Evolutionary conservation across 2,797 vertebrate genomes (phyloP).

Genomic region (Botia almorhae): DNA sequence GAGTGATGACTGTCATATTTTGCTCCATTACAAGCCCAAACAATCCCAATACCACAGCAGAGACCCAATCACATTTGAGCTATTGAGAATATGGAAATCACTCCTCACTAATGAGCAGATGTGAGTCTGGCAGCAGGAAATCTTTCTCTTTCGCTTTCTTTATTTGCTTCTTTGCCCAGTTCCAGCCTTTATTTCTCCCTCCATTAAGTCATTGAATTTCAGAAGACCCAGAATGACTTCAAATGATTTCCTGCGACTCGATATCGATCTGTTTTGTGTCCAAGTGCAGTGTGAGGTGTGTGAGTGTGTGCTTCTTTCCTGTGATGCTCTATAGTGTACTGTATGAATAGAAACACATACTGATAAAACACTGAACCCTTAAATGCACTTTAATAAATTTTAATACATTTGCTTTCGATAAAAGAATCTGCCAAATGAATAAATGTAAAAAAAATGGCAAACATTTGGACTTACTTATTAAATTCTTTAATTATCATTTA

Average conservation of each 20-base stretch:
- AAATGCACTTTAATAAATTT: too few relatives aligned
- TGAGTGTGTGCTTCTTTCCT: not conserved
- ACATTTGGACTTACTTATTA: too few relatives aligned
- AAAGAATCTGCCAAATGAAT: too few relatives aligned
- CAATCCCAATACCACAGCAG: slow-evolving; percentile 40
- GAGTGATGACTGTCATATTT: slow-evolving; percentile 56
- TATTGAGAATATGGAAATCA: slow-evolving; percentile 67
- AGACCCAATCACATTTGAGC: slow-evolving; percentile 58
- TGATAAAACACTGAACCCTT: too few relatives aligned
- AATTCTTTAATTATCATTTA: too few relatives aligned
- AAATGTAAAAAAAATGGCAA: too few relatives aligned
- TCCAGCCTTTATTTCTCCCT: slow-evolving; percentile 9
- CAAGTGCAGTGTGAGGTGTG: slow-evolving; percentile 22
- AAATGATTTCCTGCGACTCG: slow-evolving; percentile 52
- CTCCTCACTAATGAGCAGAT: slow-evolving; percentile 63
- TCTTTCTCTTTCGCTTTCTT: slow-evolving; percentile 18
- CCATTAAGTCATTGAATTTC: slow-evolving; percentile 56
- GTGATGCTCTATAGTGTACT: not conserved
- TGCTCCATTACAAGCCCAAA: slow-evolving; percentile 58
- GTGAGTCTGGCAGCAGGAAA: slow-evolving; percentile 58
- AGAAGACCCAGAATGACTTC: slow-evolving; percentile 51
- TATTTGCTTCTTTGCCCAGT: slow-evolving; percentile 7
- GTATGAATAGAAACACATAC: too few relatives aligned
- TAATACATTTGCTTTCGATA: too few relatives aligned
- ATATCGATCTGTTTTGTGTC: slow-evolving; percentile 39